A percentile compares a stretch with the other conserved stretches of the same genome.
phyloP scores from a whole-genome alignment of 2,113 vertebrate species.

The Gavialis gangeticus region DNA sequence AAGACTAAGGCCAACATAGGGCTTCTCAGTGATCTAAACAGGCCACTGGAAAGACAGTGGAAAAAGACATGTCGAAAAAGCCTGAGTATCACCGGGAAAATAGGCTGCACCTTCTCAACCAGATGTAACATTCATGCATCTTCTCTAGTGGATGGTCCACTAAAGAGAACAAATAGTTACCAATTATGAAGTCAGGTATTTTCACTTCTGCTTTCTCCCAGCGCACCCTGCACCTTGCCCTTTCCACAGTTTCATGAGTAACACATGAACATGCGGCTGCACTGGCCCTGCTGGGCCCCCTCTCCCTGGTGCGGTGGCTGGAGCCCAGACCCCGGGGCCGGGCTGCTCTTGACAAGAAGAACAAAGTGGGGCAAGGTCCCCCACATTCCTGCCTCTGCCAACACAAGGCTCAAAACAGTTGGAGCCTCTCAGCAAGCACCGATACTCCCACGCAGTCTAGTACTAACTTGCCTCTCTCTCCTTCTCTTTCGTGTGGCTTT shows the following conservation, averaged over 20 bases:
- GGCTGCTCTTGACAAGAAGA: fast-evolving
- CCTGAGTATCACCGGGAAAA: background rate
- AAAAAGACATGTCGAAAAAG: background rate
- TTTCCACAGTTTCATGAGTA: background rate
- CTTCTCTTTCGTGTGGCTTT: background rate
- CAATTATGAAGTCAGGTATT: too few species aligned
- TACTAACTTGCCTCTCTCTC: slow-evolving; percentile 10
- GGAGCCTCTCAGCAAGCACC: fast-evolving
- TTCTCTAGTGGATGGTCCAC: background rate
- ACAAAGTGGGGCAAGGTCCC: fast-evolving
- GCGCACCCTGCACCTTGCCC: background rate
- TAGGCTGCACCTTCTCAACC: background rate
- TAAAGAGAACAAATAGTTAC: background rate
- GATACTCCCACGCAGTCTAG: fast-evolving
- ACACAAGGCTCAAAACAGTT: background rate
- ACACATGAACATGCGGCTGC: background rate
- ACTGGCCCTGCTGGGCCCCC: background rate
- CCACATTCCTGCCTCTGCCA: background rate
- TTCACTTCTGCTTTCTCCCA: too few species aligned
- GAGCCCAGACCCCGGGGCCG: background rate
- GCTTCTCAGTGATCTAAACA: background rate
- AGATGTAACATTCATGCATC: background rate
- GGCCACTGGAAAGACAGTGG: background rate
- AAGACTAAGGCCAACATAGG: background rate
- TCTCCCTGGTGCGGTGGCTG: fast-evolving